Percentiles rank a stretch among this genome's conserved stretches.
phyloP scores from a whole-genome alignment of 2,797 vertebrate genomes.

The Natrix natrix region DNA sequence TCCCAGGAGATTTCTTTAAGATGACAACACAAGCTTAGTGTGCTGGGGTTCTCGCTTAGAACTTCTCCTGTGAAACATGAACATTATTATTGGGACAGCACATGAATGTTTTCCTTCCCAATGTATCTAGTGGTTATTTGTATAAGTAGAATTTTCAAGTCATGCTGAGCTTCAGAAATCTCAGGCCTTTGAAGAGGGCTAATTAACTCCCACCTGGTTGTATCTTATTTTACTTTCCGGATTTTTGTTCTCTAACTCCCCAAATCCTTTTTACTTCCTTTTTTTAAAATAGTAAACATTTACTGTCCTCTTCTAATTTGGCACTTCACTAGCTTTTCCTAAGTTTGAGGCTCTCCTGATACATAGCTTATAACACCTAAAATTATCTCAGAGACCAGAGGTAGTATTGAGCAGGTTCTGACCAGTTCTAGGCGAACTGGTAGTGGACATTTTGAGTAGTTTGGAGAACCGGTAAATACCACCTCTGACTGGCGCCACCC shows the following conservation, averaged over 20 bases:
- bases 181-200: constrained; percentile 15
- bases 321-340: neutral
- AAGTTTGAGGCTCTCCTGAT: neutral
- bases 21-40: neutral
- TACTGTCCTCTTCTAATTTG: neutral
- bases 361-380: neutral
- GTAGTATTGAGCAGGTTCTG: too few species aligned
- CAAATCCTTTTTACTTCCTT: neutral
- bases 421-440: too few species aligned
- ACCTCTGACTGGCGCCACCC: too few species aligned
- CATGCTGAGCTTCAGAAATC: constrained; percentile 30
- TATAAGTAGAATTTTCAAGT: constrained; percentile 28
- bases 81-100: neutral
- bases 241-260: neutral
- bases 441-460: too few species aligned
- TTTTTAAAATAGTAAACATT: neutral
- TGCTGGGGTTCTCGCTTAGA: neutral
- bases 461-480: too few species aligned
- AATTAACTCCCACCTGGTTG: neutral
- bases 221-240: neutral
- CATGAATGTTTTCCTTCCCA: neutral
- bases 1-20: neutral
- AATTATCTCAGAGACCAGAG: neutral
- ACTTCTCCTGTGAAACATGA: neutral
- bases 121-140: constrained; percentile 13